Evolutionary conservation across 1,140 invertebrate genomes (phyloP), one percentile per base, ranked within the genome.

Genomic region (Cherax destructor): DNA sequence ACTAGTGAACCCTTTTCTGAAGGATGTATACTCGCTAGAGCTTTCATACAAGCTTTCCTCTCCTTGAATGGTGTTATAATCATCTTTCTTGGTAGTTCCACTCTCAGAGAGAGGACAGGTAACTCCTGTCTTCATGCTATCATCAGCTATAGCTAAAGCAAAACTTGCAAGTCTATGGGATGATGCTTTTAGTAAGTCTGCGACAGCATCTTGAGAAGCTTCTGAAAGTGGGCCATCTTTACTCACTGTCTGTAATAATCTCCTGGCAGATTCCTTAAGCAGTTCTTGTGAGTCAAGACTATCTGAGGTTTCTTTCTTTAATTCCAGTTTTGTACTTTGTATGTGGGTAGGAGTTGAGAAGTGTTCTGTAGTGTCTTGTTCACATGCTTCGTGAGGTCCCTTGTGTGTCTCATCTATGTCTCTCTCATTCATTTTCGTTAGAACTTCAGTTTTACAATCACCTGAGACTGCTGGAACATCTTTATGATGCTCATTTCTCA

Each of bases 161-260:
- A 80, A 88, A 47, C 47, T 79, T 52, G 86, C 74, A 4, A 88
- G 76, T 16, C 61, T 83, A 49, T 86, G 50, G 13, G 83, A 85
- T 18, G 89, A 91, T 49, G 89, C 89, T 52, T 85, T 85, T 41
- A 91, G 83, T 10, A 91, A 74, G 49, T 86, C 59, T 41, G 59
- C 89, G 16, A 91, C 69, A 21, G 89, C 89, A 59, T 79, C 83
- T 85, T 91, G 89, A 49, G 89, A 91, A 10, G 83, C 89, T 50
- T 86, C 89, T 24, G 89, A 91, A 13, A 78, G 77, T 50, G 83
- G 74, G 30, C 89, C 89, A 50, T 78, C 89, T 78, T 91, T 50
- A 80, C 77, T 91, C 41, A 91, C 89, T 47, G 89, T 72, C 77
- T 85, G 72, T 21, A 91, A 80, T 41, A 91, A 72, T 30, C 83